phyloP scores from a whole-genome alignment of 2,113 vertebrate species.

The Gymnarchus niloticus region DNA sequence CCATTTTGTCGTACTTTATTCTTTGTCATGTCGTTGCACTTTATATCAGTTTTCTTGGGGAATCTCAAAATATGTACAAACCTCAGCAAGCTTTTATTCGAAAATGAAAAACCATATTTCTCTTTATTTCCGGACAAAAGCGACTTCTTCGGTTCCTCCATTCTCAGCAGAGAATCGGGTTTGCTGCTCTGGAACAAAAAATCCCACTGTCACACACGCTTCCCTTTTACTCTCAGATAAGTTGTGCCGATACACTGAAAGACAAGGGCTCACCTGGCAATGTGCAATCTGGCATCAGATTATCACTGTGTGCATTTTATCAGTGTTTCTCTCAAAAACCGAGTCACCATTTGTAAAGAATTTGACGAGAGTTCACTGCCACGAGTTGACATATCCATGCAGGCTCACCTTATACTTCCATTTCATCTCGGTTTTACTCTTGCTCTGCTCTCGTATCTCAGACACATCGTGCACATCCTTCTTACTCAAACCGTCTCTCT shows the following conservation, averaged over 20 bases:
- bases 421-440: constrained; percentile 92
- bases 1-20: background rate
- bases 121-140: constrained; percentile 78
- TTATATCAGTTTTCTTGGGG: background rate
- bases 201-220: background rate
- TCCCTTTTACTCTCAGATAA: background rate
- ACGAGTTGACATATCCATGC: background rate
- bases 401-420: constrained; percentile 94
- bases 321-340: background rate
- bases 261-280: background rate
- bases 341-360: background rate
- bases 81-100: constrained; percentile 85
- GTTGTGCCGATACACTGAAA: background rate
- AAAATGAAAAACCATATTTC: constrained; percentile 87
- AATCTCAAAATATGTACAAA: constrained; percentile 53
- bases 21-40: background rate
- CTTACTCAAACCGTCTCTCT: constrained; percentile 71
- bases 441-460: constrained; percentile 88
- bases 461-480: constrained; percentile 79
- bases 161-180: constrained; percentile 93
- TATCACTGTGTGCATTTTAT: background rate
- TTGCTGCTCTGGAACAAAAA: constrained; percentile 84
- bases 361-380: background rate
- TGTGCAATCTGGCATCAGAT: background rate
- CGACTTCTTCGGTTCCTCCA: constrained; percentile 92